These are phyloP conservation scores for Brachyptera risi DNA, from an alignment of 2,888 invertebrate genomes.

Conservation along the genomic window DNA sequence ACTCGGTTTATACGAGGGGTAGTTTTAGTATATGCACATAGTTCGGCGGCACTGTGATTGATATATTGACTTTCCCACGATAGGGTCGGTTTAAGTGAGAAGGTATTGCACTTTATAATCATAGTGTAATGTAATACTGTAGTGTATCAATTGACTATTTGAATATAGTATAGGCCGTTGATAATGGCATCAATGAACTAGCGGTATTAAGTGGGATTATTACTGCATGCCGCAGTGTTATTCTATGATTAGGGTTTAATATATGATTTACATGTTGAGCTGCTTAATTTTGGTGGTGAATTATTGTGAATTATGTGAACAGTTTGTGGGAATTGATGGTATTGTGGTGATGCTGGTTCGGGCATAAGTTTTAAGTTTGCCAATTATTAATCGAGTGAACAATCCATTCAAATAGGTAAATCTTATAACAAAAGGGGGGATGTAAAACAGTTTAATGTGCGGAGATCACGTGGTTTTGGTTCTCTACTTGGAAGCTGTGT, in stretches of 20 bases:
- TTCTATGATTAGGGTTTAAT: background rate
- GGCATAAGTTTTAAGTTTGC: too few relatives aligned
- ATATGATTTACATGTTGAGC: constrained; percentile 8
- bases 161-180: background rate
- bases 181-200: background rate
- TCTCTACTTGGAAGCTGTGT: too few relatives aligned
- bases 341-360: too few relatives aligned
- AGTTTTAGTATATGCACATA: background rate
- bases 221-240: background rate
- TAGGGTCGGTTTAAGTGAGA: constrained; percentile 4
- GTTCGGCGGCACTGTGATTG: constrained; percentile 9
- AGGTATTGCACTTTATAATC: constrained; percentile 8
- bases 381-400: too few relatives aligned
- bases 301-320: background rate
- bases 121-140: constrained; percentile 12
- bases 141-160: constrained; percentile 16
- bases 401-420: too few relatives aligned
- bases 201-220: background rate
- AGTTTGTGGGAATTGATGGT: too few relatives aligned
- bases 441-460: too few relatives aligned
- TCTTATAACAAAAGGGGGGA: too few relatives aligned
- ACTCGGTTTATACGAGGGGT: background rate
- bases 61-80: constrained; percentile 19
- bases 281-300: background rate
- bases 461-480: too few relatives aligned